Evolutionary conservation across 2,113 vertebrate species (phyloP), one percentile per base, ranked within the genome.

Genomic region (Perca schrenkii): DNA sequence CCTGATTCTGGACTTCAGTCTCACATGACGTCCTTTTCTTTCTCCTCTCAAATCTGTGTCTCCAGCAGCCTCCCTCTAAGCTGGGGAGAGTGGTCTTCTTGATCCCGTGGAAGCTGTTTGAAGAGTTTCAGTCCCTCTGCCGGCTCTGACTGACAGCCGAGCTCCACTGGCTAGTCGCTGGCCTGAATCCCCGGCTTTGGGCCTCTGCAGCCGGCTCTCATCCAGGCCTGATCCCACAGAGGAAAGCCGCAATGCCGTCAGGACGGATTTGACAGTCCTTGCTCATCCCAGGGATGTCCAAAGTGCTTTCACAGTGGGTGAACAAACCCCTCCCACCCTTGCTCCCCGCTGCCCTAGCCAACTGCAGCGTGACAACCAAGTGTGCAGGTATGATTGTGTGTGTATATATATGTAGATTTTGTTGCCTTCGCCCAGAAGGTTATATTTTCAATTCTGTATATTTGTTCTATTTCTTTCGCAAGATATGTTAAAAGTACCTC

Each of bases 221-320:
- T 88, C 89, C 91, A 77, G 86, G 58, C 74, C 89, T 93, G 91
- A 94, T 93, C 92, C 90, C 60, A 58, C 54, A 31, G 83, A 84
- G 87, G 85, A 81, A 89, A 84, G 85, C 77, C 52, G 70, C 77
- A 4, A n/a, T 58, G 68, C 80, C 84, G 79, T 87, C 83, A 84
- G 73, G 74, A 77, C 3, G 74, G 90, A 93, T 92, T 93, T 93
- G 81, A 87, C 80, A 72, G 66, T 80, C 74, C 80, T 81, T 63
- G 71, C 86, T 91, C 86, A 88, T 90, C 86, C 83, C 46, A 50
- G 74, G 74, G 88, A 90, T 86, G 90, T 89, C 88, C 89, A 90
- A 90, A 82, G 81, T 25, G 80, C 90, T 90, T 91, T 90, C 79
- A 83, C 83, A 90, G 80, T 71, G 75, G 22, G 80, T 74, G 87